Evolutionary conservation across 2,113 vertebrate genomes (phyloP), one percentile per base, ranked within the genome.

Genomic region (Rattus rattus): DNA sequence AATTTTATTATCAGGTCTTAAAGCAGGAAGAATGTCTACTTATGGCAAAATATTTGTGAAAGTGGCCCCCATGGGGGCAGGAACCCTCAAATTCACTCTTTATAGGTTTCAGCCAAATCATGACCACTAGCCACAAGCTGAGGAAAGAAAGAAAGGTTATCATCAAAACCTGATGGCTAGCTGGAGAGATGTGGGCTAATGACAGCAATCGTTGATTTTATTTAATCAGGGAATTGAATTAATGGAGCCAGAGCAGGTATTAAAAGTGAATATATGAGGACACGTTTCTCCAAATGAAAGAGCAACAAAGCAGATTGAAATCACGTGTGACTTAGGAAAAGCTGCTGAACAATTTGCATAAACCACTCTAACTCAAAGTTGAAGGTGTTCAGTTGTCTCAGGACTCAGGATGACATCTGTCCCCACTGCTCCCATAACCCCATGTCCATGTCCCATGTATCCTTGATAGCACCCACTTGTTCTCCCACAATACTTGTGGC

Each of bases 11-110:
- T 28, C 67, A 77, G 33, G 10, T 70, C 63, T 56, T 49, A 75
- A 95, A 79, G 9, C 33, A 95, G 70, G 36, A 77, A 94, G 90
- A 52, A 76, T 67, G 70, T 0, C 1, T 30, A 81, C 85, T 81
- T 92, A 26, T 80, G n/a, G 24, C 8, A 54, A 81, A 96, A 81
- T 61, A 47, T 43, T 69, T 91, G 67, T 92, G 75, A 91, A 96
- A 88, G 1, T 76, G 79, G n/a, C 12, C 92, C 33, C 33, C 67
- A 69, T 33, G 30, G 17, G 88, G 22, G n/a, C 76, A 91, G 91
- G 1, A 67, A 54, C 10, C 13, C 4, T 56, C 28, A 36, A 77
- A 11, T 3, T 84, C 52, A 16, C 13, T 91, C 76, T 83, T 39
- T 5, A 3, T 52, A 47, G 5, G 4, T 69, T 73, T 87, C 61